Evolutionary conservation across 1,140 invertebrate species (phyloP), one percentile per base, ranked within the genome.

Genomic region (Tribolium castaneum): DNA sequence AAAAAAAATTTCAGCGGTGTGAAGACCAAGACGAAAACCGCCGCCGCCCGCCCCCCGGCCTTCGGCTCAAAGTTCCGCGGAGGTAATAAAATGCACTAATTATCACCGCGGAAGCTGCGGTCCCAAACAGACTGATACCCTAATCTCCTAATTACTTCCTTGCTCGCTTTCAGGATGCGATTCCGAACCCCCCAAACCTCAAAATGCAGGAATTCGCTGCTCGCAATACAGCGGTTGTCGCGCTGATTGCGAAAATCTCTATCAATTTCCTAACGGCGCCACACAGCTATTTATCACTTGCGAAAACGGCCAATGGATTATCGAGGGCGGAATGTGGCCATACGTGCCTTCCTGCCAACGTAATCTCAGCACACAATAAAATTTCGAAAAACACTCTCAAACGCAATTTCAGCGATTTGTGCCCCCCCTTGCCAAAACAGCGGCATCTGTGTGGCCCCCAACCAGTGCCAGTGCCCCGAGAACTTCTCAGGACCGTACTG

Each of bases 401-500:
- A 30, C 25, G 25, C 25, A 79, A 85, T 85, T 88, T 56, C 79
- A 95, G 94, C 93, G 3, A 88, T 91, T 78, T 97, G 95, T 84
- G 82, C 91, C 10, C 92, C 93, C 0, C 86, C 89, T 0, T 97
- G 95, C 85, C 87, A 92, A 82, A 96, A 97, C 86, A 93, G 91
- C 59, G 95, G 95, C 0, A 92, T 93, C 10, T 97, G 95, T 82
- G 82, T 92, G 0, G 88, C 88, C 0, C 92, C 93, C 0, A 91
- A 94, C 84, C 86, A 89, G 0, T 96, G 95, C 81, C 85, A 91
- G 6, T 97, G 95, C 81, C 88, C 92, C 0, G 88, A 91, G 14
- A 92, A 92, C 81, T 96, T 90, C 85, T 89, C 89, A 19, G 95
- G 95, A 12, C 89, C 91, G 0, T 88, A 92, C 56, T 97, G 95